A percentile compares a stretch with the other conserved stretches of the same genome.
Evolutionary conservation across 2,113 vertebrate genomes (phyloP).

Genomic region (Tetrax tetrax): DNA sequence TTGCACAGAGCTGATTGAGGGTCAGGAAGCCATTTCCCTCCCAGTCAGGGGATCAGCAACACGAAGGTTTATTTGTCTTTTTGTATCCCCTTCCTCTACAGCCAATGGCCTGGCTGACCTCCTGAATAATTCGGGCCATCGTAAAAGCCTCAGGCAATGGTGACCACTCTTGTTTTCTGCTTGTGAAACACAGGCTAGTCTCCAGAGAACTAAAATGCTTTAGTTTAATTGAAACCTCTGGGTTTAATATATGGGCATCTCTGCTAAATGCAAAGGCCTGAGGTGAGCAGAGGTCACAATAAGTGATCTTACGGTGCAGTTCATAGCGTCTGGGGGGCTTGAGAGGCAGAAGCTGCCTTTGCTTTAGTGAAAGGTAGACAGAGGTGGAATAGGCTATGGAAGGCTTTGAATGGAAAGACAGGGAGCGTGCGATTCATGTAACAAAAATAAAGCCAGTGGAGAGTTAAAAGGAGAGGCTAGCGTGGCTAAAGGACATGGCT

Average conservation of each 20-base stretch:
- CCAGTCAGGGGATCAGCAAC: neutral
- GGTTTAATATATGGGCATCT: neutral
- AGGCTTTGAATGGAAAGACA: neutral
- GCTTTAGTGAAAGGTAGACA: neutral
- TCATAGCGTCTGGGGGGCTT: neutral
- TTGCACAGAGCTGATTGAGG: neutral
- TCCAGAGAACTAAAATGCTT: conserved; percentile 7
- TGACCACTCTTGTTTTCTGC: conserved; percentile 28
- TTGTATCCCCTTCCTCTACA: neutral
- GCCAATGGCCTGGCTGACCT: neutral
- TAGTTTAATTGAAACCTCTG: conserved; percentile 31
- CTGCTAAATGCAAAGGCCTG: neutral
- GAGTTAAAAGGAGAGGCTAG: neutral
- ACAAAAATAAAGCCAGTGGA: neutral
- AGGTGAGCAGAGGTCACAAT: neutral
- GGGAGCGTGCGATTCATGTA: neutral
- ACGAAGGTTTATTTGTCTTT: conserved; percentile 7
- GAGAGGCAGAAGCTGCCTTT: neutral
- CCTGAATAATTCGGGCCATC: neutral
- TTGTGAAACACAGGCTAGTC: conserved; percentile 32
- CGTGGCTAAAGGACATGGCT: neutral
- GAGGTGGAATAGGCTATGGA: neutral
- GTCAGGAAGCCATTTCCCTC: conserved; percentile 6
- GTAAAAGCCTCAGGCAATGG: neutral
- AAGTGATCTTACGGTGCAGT: neutral